These are phyloP conservation scores for Autographa gamma DNA, from an alignment of 2,888 invertebrate genomes.

Conservation along the genomic window DNA sequence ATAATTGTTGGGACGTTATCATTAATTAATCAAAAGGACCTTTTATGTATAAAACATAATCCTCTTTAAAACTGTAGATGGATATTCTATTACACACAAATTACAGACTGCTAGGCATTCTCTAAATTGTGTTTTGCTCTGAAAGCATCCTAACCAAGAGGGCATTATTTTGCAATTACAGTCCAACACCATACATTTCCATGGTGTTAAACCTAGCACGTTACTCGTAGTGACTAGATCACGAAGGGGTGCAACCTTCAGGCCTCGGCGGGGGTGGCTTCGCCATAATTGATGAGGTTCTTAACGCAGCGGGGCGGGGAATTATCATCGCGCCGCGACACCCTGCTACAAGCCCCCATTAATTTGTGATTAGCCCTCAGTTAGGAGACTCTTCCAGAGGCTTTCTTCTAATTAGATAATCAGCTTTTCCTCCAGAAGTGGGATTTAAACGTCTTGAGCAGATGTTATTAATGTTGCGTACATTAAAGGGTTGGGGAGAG, in stretches of 20 bases:
- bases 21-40: too few relatives aligned
- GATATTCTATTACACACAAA: too few relatives aligned
- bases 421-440: conserved; percentile 77
- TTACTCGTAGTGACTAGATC: conserved; percentile 59
- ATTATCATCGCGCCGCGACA: conserved; percentile 86
- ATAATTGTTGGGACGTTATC: too few relatives aligned
- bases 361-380: conserved; percentile 88
- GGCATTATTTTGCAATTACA: neutral
- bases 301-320: conserved; percentile 87
- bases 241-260: conserved; percentile 70
- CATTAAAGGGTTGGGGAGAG: conserved; percentile 50
- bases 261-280: conserved; percentile 73
- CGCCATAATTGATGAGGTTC: conserved; percentile 88
- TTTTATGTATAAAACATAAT: too few relatives aligned
- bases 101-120: too few relatives aligned
- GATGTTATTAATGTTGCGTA: conserved; percentile 70
- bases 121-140: neutral
- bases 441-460: conserved; percentile 71
- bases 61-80: too few relatives aligned
- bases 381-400: conserved; percentile 78
- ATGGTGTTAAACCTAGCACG: conserved; percentile 40
- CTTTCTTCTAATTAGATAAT: conserved; percentile 86
- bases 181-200: conserved; percentile 8
- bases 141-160: neutral
- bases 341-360: conserved; percentile 85